phyloP scores from a whole-genome alignment of 2,888 invertebrate genomes.

The Metellina segmentata region DNA sequence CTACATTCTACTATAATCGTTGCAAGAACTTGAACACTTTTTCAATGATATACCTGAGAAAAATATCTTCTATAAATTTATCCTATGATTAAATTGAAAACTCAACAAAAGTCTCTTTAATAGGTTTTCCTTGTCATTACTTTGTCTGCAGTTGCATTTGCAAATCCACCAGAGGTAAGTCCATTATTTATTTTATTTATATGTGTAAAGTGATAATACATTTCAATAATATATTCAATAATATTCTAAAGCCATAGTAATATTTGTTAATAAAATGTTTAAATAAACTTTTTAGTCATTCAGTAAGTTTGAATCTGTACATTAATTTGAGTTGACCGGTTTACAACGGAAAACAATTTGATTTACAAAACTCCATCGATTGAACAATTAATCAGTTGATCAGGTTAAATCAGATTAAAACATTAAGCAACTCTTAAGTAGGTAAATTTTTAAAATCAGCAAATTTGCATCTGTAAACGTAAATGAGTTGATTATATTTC shows the following conservation, averaged over 20 bases:
- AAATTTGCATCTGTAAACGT: no score
- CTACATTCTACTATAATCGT: background rate
- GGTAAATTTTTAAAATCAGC: no score
- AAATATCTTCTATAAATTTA: background rate
- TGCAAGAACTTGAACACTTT: background rate
- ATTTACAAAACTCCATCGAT: no score
- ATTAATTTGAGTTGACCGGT: no score
- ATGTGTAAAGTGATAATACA: background rate
- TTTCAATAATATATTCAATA: background rate
- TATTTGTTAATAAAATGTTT: background rate
- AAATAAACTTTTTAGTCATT: background rate
- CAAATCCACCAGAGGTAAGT: background rate
- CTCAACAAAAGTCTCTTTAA: background rate
- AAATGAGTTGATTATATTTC: no score
- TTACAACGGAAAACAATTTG: no score
- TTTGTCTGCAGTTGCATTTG: background rate
- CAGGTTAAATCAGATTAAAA: no score
- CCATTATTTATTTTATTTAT: background rate
- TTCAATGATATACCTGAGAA: background rate
- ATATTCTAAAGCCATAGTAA: background rate
- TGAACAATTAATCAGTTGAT: no score
- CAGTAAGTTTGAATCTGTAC: background rate
- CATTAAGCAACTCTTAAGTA: no score
- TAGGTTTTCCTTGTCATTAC: background rate
- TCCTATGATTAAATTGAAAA: background rate